Percentiles rank a stretch among this genome's conserved stretches.
Conservation (phyloP, 2,113 vertebrate species). For the Campylorhamphus procurvoides region DNA sequence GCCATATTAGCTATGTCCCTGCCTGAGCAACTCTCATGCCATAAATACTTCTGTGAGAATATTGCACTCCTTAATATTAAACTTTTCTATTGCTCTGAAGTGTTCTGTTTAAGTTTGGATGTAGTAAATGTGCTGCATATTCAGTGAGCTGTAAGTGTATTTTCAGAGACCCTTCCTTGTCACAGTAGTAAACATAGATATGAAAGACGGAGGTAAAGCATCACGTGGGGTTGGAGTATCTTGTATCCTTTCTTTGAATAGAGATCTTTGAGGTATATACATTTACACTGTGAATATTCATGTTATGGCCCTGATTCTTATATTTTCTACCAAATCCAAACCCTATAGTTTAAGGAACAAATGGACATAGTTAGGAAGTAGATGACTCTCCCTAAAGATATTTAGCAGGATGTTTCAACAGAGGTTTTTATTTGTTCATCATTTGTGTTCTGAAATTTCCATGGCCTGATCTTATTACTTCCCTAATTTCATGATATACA, state of each 20-base stretch:
- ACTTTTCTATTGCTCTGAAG: neutral
- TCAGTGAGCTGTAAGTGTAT: neutral
- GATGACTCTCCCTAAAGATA: neutral
- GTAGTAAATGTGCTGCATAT: neutral
- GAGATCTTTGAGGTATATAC: neutral
- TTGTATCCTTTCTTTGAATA: neutral
- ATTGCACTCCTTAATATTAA: neutral
- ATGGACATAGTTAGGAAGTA: neutral
- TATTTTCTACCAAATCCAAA: neutral
- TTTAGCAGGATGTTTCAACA: neutral
- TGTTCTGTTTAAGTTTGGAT: neutral
- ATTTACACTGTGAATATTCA: neutral
- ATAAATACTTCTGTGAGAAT: neutral
- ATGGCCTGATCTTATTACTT: neutral
- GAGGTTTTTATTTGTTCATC: neutral
- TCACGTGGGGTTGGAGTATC: neutral
- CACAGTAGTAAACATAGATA: neutral
- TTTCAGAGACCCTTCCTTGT: neutral
- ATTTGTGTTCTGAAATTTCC: neutral
- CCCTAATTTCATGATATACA: neutral
- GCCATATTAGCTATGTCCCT: neutral
- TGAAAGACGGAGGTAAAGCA: neutral
- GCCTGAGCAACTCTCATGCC: neutral
- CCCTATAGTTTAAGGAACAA: neutral
- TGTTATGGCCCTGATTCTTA: neutral